phyloP scores from a whole-genome alignment of 2,797 vertebrate genomes.

The Scarus forsteni region DNA sequence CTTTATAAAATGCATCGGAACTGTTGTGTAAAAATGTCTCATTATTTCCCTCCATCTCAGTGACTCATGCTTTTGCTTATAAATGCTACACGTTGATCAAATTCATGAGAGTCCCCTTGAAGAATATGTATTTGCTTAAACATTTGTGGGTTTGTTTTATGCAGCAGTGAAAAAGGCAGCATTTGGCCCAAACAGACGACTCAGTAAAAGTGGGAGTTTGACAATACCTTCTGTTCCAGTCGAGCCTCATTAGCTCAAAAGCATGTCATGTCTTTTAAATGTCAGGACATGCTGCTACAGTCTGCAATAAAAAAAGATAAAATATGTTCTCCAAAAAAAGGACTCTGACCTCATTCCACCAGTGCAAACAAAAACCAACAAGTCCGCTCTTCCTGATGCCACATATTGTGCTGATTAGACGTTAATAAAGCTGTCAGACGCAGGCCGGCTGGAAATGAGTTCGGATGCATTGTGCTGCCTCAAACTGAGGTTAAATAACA shows the following conservation, averaged over 20 bases:
- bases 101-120: slow-evolving; percentile 12
- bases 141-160: slow-evolving; percentile 20
- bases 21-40: background rate
- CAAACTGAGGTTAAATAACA: slow-evolving; percentile 40
- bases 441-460: slow-evolving; percentile 10
- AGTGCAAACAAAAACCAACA: slow-evolving; percentile 32
- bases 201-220: slow-evolving; percentile 40
- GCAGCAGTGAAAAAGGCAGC: slow-evolving; percentile 22
- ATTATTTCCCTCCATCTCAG: background rate
- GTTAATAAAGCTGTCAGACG: slow-evolving; percentile 41
- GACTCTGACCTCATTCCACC: slow-evolving; percentile 31
- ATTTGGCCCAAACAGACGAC: slow-evolving; percentile 16
- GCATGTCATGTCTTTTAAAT: slow-evolving; percentile 50
- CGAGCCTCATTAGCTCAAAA: slow-evolving; percentile 53
- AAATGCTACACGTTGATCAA: background rate
- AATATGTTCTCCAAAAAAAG: slow-evolving; percentile 7
- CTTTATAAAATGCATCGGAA: background rate
- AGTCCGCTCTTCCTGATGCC: slow-evolving; percentile 13
- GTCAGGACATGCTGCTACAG: slow-evolving; percentile 33
- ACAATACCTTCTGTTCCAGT: slow-evolving; percentile 20
- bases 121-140: slow-evolving; percentile 5
- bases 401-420: slow-evolving; percentile 31
- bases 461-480: slow-evolving; percentile 1
- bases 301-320: slow-evolving; percentile 5
- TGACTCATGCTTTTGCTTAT: background rate